Percentiles rank a stretch among this genome's conserved stretches.
Evolutionary conservation across 2,797 vertebrate genomes (phyloP).

Genomic region (Bufotes viridis): DNA sequence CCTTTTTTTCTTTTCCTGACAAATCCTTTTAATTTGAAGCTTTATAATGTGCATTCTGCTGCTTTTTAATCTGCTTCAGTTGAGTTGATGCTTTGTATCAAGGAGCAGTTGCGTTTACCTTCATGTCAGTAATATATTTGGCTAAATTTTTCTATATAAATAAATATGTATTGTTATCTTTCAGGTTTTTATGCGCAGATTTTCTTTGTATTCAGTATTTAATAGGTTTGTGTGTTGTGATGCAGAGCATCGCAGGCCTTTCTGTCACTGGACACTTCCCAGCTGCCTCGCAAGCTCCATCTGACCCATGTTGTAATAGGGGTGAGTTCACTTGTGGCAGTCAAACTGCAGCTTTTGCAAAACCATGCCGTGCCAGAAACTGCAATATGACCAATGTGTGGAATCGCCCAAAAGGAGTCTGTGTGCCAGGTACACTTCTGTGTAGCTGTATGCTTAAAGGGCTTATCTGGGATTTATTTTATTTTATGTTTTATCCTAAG

Average conservation of each 20-base stretch:
- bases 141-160: constrained; percentile 38
- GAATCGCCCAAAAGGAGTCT: background rate
- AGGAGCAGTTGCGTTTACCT: constrained; percentile 19
- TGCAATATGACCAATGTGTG: too few relatives aligned
- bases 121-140: constrained; percentile 42
- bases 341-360: too few relatives aligned
- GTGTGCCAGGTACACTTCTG: background rate
- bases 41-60: constrained; percentile 46
- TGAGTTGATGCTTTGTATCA: constrained; percentile 40
- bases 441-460: too few relatives aligned
- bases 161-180: background rate
- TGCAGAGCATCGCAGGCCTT: background rate
- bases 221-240: constrained; percentile 2
- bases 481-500: too few relatives aligned
- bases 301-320: background rate
- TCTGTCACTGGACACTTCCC: background rate
- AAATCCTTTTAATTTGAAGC: constrained; percentile 24
- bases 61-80: constrained; percentile 24
- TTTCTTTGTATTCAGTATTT: constrained; percentile 25
- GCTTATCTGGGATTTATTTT: too few relatives aligned
- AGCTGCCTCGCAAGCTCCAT: background rate
- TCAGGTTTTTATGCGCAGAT: constrained; percentile 23
- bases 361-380: too few relatives aligned
- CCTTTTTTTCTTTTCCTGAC: constrained; percentile 2
- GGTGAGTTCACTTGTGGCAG: background rate